Base-by-base conservation (phyloP, 2,888 invertebrate species). In the Digitonthophagus gazella region DNA sequence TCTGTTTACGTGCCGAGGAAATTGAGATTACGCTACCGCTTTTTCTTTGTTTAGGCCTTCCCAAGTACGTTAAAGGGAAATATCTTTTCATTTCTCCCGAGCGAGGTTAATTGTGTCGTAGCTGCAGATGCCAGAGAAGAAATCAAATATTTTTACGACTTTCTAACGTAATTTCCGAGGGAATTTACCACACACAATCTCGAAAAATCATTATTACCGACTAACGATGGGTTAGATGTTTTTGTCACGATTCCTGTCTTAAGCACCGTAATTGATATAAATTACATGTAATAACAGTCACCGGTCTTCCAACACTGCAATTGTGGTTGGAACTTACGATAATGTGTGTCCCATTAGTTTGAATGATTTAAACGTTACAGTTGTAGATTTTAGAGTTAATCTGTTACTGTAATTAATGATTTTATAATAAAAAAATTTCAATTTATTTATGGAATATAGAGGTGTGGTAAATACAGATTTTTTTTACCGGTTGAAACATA, bases 1-100 rank as follows among this genome's bases (percentile, higher is more conserved):
- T 61, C 61, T 61, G 15, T 61, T 16, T 61, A 61, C 61, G 61
- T 61, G 61, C 20, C 19, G n/a, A 61, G 19, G 61, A 61, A 61
- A 61, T 61, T 61, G 61, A 61, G 61, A 61, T 18, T 61, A 61
- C 61, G n/a, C 20, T 15, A 8, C 11, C 19, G 20, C 61, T 61
- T 61, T 16, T 61, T 61, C 19, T 61, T 61, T 16, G 61, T 61
- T 61, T 61, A 44, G 28, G 11, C 28, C 11, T 11, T 44, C n/a
- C n/a, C n/a, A n/a, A n/a, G n/a, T n/a, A n/a, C n/a, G 28, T 44
- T 44, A 44, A 8, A 1, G 3, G 28, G 3, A 44, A 3, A 2
- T 11, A 8, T 44, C 11, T 44, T 44, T 44, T 44, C 11, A 44
- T 44, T 44, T 44, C 28, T 3, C 8, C 28, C 8, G 28, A 44